Evolutionary conservation across 2,888 invertebrate species (phyloP), one percentile per base, ranked within the genome.

Genomic region (Eupithecia pulchellata): DNA sequence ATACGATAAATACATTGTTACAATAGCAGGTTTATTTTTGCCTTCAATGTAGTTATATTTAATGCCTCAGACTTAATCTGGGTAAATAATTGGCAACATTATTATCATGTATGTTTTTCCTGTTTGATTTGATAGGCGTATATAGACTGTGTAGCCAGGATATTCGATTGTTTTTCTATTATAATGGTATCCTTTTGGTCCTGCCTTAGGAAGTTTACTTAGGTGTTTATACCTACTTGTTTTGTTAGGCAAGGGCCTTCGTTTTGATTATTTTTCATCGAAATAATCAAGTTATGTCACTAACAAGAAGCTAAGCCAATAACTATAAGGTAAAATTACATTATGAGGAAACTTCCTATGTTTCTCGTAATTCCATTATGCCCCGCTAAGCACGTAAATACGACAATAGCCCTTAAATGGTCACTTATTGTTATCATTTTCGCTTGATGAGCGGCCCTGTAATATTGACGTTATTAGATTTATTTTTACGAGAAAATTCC

Each of bases 401-500:
- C n/a, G n/a, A 60, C n/a, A 60, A 60, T 32, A 32, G 29, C 30
- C 58, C 58, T n/a, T 60, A 30, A 29, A 30, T 32, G 58, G 58
- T 69, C 34, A 9, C 27, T 64, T 36, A 57, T 63, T 69, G 27
- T 47, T 47, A 47, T 42, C 34, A 64, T 39, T 42, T 64, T 30
- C 42, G 25, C 58, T 57, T 57, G 55, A 57, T 42, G 9, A 36
- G 27, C 42, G 30, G n/a, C 68, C 52, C 47, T 65, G 42, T 65
- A 42, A 57, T 66, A 68, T 42, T 71, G 63, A 65, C 66, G 68
- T 72, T 66, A 67, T 67, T 42, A 36, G 61, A 62, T 68, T 68
- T 67, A 42, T 61, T 76, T 77, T 77, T 79, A 77, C 74, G 75
- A 69, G 83, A 81, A 81, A 84, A 84, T 83, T 81, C 78, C 62